Base-by-base conservation (phyloP, 2,113 vertebrate species). In the Perca fluviatilis region DNA sequence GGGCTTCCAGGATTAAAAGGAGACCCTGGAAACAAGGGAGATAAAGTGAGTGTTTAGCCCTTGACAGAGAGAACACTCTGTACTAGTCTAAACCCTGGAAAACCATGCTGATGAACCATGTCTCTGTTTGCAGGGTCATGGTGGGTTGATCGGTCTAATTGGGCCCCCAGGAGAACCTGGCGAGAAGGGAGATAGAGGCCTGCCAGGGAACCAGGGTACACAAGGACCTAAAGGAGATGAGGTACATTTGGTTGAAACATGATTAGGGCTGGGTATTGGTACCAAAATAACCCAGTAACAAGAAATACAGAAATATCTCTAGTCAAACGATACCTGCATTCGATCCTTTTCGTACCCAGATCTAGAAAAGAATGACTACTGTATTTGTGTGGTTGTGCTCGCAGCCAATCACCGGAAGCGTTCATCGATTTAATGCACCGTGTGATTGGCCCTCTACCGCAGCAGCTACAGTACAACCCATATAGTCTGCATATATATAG, bases 1-100 rank as follows among this genome's bases (percentile, higher is more conserved):
- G 97, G 98, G 76, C 95, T 98, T 56, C 97, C 91, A 2, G 98
- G 98, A 56, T 93, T 99, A 80, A 98, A 96, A 90, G 98, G 98
- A 88, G 96, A 97, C 71, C 88, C 95, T 4, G 98, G 98, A 60
- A 75, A 40, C 36, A 97, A 97, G 65, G 98, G 98, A 70, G 97
- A 98, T 6, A 99, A 98, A 95, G 98, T 98, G 58, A 94, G 93
- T 71, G 33, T 70, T 87, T 58, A 68, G 54, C 4, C 19, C 21
- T 63, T 40, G 0, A 62, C 1, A 33, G 58, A 61, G 43, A 56
- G 14, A 49, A 49, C 19, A 27, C 3, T 51, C 30, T 56, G 14
- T 25, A 70, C 19, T 13, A 50, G 60, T 61, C 7, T 51, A 27
- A 82, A 72, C 9, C 16, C 3, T 46, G 19, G 15, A 46, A 85